phyloP scores from a whole-genome alignment of 2,888 invertebrate genomes.

The Pollenia amentaria region DNA sequence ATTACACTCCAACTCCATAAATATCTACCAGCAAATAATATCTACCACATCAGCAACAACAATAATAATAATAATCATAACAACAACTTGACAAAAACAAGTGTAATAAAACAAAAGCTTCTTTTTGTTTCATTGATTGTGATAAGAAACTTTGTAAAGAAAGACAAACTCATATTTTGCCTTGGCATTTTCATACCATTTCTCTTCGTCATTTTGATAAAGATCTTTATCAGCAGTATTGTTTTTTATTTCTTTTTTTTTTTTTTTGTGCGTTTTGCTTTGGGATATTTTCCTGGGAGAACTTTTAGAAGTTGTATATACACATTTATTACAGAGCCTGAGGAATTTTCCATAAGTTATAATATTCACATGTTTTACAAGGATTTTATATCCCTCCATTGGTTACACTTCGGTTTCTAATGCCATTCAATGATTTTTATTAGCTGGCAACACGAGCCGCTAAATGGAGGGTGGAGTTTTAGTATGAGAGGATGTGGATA shows the following conservation, averaged over 20 bases:
- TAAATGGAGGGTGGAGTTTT: background rate
- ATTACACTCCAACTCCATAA: constrained; percentile 32
- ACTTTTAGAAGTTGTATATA: constrained; percentile 30
- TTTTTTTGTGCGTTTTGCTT: constrained; percentile 44
- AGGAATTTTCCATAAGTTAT: constrained; percentile 13
- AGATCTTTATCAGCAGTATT: constrained; percentile 69
- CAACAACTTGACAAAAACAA: constrained; percentile 71
- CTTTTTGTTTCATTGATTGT: constrained; percentile 37
- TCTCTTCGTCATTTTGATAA: constrained; percentile 55
- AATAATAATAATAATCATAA: constrained; percentile 56
- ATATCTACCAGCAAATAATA: constrained; percentile 59
- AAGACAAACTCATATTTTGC: constrained; percentile 55
- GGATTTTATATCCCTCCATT: constrained; percentile 58
- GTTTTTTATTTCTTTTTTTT: constrained; percentile 43
- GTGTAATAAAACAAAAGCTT: constrained; percentile 75
- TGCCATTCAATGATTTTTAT: constrained; percentile 72
- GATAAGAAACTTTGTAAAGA: constrained; percentile 64
- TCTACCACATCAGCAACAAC: constrained; percentile 51
- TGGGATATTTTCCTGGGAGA: constrained; percentile 41
- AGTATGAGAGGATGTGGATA: background rate
- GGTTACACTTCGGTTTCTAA: constrained; percentile 65
- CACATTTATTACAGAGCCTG: constrained; percentile 45
- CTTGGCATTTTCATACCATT: constrained; percentile 39
- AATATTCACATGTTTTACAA: constrained; percentile 45
- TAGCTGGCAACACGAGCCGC: constrained; percentile 70